Evolutionary conservation across 2,888 invertebrate species (phyloP), one percentile per base, ranked within the genome.

Genomic region (Drosophila longiperda): DNA sequence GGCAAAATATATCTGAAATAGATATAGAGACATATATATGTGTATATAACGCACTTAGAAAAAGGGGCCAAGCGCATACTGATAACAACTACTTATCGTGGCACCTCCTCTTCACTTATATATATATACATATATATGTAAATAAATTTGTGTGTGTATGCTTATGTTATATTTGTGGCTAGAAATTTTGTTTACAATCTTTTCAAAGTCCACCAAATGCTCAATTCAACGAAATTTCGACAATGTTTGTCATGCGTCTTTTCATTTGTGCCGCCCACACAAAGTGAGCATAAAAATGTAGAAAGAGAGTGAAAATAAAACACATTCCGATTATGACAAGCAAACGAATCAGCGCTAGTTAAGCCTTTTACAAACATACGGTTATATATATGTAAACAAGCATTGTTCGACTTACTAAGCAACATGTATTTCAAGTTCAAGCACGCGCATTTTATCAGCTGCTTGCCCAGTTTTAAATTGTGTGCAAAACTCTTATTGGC

Each of bases 341-440:
- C 32, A 54, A 55, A 68, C 57, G 48, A 59, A 48, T 82, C 64
- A 68, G 26, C 12, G 20, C n/a, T 8, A 15, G 48, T 33, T 52
- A 11, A 66, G 23, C n/a, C 23, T 45, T 15, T 45, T 32, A 52
- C 11, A 33, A 1, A 36, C 5, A 36, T 29, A 11, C 12, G 5
- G 29, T 29, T 29, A 34, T 34, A 26, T n/a, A 20, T 40, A 58
- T 26, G 40, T 11, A 29, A 1, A 4, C 34, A 40, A 3, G 3
- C 17, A 20, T 48, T n/a, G 5, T 26, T 8, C 17, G 3, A 48
- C 20, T 53, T 33, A 17, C 53, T 57, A 76, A 71, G 68, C 73
- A 70, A 80, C 73, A 73, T 9, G 50, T 60, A 66, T 77, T 82
- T 84, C 84, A 85, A 85, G 87, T 89, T 89, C 87, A 89, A 72